Percentiles rank a stretch among this genome's conserved stretches.
These are phyloP conservation scores for Zaprionus africanus DNA, from an alignment of 1,140 invertebrate species.

Conservation along the genomic window DNA sequence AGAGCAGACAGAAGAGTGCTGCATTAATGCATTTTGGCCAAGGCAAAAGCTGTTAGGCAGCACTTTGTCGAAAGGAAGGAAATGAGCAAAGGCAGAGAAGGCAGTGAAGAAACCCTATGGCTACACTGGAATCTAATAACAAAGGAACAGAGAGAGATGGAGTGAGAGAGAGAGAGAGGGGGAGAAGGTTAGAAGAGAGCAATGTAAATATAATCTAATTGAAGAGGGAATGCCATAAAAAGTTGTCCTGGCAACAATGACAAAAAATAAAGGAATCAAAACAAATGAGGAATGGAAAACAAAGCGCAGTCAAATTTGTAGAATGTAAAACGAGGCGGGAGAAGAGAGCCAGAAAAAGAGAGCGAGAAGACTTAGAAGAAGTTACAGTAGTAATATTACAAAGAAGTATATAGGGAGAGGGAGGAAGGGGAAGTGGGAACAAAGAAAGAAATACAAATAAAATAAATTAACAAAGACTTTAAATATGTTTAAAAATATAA, in stretches of 20 bases:
- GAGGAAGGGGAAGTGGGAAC: not conserved
- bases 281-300: not conserved
- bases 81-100: conserved; percentile 18
- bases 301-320: not conserved
- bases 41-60: conserved; percentile 33
- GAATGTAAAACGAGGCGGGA: not conserved
- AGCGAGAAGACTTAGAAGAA: no score
- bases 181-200: not conserved
- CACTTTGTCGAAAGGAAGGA: conserved; percentile 38
- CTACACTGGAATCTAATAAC: conserved; percentile 50
- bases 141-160: not conserved
- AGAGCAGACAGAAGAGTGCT: conserved; percentile 5
- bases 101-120: conserved; percentile 1
- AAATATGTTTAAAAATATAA: no score
- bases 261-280: not conserved
- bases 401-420: not conserved
- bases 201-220: not conserved
- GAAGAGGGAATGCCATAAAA: not conserved
- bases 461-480: not conserved
- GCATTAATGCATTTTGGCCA: conserved; percentile 56
- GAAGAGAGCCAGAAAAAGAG: not conserved
- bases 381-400: no score
- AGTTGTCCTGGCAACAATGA: not conserved
- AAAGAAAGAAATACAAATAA: not conserved
- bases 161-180: not conserved